phyloP scores from a whole-genome alignment of 2,888 invertebrate species.

The Heteromyza rotundicornis region DNA sequence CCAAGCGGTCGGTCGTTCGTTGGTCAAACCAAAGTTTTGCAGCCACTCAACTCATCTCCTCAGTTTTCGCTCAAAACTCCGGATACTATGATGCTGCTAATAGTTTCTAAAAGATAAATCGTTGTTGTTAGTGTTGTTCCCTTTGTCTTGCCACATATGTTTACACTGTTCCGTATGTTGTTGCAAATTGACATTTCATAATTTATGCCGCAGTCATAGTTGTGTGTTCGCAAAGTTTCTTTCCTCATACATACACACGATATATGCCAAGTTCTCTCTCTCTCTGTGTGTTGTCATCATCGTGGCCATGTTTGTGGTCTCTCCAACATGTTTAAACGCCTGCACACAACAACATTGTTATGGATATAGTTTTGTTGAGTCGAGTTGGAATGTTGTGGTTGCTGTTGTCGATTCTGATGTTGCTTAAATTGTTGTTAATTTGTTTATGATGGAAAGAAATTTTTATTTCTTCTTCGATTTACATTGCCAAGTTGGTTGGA shows the following conservation, averaged over 20 bases:
- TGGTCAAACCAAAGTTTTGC: too few species aligned
- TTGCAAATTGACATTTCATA: slow-evolving; percentile 38
- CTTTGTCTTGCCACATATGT: slow-evolving; percentile 27
- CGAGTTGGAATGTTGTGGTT: too few species aligned
- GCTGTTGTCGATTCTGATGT: background rate
- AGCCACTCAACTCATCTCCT: too few species aligned
- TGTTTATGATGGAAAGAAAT: background rate
- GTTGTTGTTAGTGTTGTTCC: background rate
- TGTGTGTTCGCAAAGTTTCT: background rate
- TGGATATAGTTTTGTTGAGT: too few species aligned
- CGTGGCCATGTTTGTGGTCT: slow-evolving; percentile 12
- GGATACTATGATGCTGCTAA: too few species aligned
- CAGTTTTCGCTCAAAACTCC: too few species aligned
- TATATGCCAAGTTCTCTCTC: background rate
- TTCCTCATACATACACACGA: too few species aligned
- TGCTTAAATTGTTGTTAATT: background rate
- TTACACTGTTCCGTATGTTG: background rate
- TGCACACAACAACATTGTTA: slow-evolving; percentile 9
- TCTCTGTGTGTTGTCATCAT: background rate
- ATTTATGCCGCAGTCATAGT: slow-evolving; percentile 28
- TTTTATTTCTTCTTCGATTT: background rate
- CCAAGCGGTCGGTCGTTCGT: too few species aligned
- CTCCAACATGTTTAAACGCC: slow-evolving; percentile 7
- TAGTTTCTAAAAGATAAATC: too few species aligned
- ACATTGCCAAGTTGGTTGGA: background rate